Base-by-base conservation (phyloP, 1,140 invertebrate genomes). In the Drosophila bocki region DNA sequence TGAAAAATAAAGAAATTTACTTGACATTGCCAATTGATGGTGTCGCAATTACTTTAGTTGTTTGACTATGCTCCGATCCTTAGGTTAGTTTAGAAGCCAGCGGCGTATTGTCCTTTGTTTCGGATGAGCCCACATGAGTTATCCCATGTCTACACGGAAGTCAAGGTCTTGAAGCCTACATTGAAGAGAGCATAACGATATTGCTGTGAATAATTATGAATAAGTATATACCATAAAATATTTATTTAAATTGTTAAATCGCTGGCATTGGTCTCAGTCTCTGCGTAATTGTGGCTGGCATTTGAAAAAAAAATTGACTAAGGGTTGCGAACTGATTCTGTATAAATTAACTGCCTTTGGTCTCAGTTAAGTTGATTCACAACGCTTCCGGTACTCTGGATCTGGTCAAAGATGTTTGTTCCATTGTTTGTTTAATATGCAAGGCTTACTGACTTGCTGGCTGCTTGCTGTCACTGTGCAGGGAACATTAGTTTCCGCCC, bases 291-390 rank as follows among this genome's bases (percentile, higher is more conserved):
- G 4, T 17, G 2, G 8, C 15, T 29, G 5, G 9, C 3, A n/a
- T 29, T 48, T 9, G 7, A n/a, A 13, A 15, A 26, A 1, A 15
- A 53, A 9, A 19, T 8, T 4, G 0, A 9, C 11, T 12, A 3
- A 19, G 32, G 51, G 13, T 37, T 9, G 3, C 33, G 3, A 54
- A 54, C 13, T 37, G 33, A 37, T 54, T 37, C 0, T 11, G 7
- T 33, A 6, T 33, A 11, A 51, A 33, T 53, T 53, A 32, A 32
- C 32, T 53, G 17, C 32, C 29, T 15, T 54, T 54, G 33, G 51
- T 22, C 13, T 15, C 33, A 9, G 19, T 19, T 48, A 26, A 47
- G 13, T 19, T n/a, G 26, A 32, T 50, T 17, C 26, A 32, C 26
- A 32, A 54, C 33, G 33, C 33, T 54, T 0, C 7, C 12, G 12